phyloP scores from a whole-genome alignment of 2,113 vertebrate genomes.

The Oceanites oceanicus region DNA sequence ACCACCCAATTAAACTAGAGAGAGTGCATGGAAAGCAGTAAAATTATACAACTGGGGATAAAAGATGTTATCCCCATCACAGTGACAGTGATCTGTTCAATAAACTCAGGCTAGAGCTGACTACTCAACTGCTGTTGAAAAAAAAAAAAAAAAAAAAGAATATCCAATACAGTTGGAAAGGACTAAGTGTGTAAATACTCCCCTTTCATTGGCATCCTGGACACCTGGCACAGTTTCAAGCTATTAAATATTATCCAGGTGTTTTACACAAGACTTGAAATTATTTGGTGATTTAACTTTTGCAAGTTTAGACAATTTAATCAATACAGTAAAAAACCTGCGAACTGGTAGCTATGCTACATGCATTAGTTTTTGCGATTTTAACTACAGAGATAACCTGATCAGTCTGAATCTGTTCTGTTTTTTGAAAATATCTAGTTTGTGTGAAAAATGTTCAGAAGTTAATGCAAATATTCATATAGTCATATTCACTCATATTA shows the following conservation, averaged over 20 bases:
- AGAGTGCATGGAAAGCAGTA: neutral
- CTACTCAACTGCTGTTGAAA: neutral
- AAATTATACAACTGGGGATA: neutral
- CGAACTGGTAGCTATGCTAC: neutral
- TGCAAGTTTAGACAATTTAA: neutral
- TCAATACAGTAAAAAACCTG: neutral
- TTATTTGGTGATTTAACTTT: neutral
- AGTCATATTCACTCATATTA: neutral
- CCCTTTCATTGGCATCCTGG: neutral
- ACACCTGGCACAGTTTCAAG: neutral
- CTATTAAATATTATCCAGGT: slow-evolving; percentile 31
- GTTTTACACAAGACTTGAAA: neutral
- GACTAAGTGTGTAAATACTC: neutral
- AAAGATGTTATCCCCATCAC: neutral
- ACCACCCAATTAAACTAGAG: neutral
- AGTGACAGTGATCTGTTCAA: neutral
- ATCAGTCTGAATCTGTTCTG: neutral
- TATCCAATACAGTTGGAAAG: neutral
- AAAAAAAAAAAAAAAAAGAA: neutral
- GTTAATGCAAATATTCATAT: neutral
- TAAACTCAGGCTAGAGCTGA: neutral
- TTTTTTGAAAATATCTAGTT: neutral
- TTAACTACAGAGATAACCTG: neutral
- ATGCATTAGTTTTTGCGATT: neutral
- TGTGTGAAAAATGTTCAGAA: neutral